These are phyloP conservation scores for Steinernema khuongi DNA, from an alignment of 1,140 invertebrate genomes.

Conservation along the genomic window DNA sequence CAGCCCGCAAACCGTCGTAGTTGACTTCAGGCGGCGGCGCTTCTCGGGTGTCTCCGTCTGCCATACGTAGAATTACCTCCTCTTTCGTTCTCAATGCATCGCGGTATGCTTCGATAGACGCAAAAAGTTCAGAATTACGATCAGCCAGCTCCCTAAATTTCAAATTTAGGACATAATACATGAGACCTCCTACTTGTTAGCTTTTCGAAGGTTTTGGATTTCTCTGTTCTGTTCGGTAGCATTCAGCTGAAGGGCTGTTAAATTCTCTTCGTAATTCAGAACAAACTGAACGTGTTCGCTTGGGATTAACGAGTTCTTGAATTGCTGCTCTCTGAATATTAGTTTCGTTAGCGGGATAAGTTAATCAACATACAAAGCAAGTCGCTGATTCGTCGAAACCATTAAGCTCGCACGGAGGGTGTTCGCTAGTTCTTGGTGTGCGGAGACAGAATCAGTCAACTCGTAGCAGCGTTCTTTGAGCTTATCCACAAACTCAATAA, in stretches of 20 bases:
- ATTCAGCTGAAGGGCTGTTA: slow-evolving; percentile 16
- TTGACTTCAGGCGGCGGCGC: slow-evolving; percentile 10
- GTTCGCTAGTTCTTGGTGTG: slow-evolving; percentile 4
- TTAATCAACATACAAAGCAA: neutral
- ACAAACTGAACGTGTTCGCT: slow-evolving; percentile 16
- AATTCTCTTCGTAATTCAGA: neutral
- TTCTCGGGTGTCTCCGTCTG: slow-evolving; percentile 24
- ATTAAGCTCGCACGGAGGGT: neutral
- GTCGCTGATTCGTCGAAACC: neutral
- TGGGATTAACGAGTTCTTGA: neutral
- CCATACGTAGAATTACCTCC: slow-evolving; percentile 37
- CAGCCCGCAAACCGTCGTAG: neutral
- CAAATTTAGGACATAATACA: neutral
- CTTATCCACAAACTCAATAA: neutral
- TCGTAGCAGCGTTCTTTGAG: slow-evolving; percentile 18
- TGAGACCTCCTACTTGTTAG: neutral
- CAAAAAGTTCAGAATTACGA: slow-evolving; percentile 21
- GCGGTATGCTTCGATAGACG: slow-evolving; percentile 34
- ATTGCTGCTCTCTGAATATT: neutral
- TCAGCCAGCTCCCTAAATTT: neutral
- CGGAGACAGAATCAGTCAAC: slow-evolving; percentile 10
- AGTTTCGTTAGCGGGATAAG: neutral
- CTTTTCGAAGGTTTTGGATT: slow-evolving; percentile 1
- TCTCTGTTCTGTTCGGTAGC: neutral
- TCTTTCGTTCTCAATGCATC: slow-evolving; percentile 39